Evolutionary conservation across 2,888 invertebrate genomes (phyloP).

Genomic region (Cryptocephalus moraei): DNA sequence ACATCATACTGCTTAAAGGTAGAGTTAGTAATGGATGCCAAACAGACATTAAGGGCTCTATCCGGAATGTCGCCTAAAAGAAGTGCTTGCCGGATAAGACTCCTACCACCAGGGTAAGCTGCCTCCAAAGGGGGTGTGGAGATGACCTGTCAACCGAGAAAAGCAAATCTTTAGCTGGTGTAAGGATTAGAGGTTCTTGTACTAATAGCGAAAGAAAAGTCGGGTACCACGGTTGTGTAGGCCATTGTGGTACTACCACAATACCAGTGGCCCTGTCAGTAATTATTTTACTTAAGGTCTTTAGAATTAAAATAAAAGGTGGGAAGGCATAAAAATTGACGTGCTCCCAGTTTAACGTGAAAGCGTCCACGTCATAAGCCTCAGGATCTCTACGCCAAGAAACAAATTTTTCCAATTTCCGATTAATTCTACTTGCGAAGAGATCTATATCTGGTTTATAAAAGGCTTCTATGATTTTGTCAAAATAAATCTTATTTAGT

Average conservation of each 20-base stretch:
- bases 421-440: conserved; percentile 2
- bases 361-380: conserved; percentile 3
- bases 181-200: background rate
- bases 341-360: conserved; percentile 2
- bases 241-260: conserved; percentile 4
- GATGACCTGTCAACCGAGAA: conserved; percentile 14
- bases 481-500: background rate
- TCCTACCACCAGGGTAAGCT: conserved; percentile 23
- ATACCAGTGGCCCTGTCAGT: conserved; percentile 1
- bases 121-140: conserved; percentile 15
- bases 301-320: background rate
- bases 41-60: conserved; percentile 8
- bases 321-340: conserved; percentile 1
- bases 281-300: conserved; percentile 1
- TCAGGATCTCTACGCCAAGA: conserved; percentile 4
- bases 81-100: conserved; percentile 18
- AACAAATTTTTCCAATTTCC: conserved; percentile 3
- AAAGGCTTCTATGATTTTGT: background rate
- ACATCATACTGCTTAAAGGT: conserved; percentile 18
- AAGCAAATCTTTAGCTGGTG: conserved; percentile 11
- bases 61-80: conserved; percentile 9
- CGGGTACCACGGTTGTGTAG: conserved; percentile 4
- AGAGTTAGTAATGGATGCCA: conserved; percentile 14
- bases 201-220: conserved; percentile 2
- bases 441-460: conserved; percentile 2